Evolutionary conservation across 2,797 vertebrate genomes (phyloP).

Genomic region (Microctenopoma lineatum): DNA sequence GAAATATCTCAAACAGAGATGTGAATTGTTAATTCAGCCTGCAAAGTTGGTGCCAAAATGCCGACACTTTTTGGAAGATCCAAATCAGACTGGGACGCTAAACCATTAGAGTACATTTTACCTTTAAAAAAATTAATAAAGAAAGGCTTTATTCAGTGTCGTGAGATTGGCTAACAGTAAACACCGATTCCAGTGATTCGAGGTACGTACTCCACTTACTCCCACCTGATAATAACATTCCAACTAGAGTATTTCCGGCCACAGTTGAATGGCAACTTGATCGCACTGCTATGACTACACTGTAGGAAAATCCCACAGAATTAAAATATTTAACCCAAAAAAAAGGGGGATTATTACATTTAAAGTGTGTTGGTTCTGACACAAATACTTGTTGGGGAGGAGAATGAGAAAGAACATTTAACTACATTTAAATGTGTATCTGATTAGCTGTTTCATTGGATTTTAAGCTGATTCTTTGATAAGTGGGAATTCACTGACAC

Average conservation of each 20-base stretch:
- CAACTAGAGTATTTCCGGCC: constrained; percentile 48
- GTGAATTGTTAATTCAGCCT: constrained; percentile 79
- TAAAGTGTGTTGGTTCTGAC: neutral
- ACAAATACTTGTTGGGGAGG: constrained; percentile 30
- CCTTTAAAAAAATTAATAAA: constrained; percentile 57
- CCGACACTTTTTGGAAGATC: constrained; percentile 67
- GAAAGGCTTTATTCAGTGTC: constrained; percentile 63
- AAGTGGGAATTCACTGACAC: constrained; percentile 2
- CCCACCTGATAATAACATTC: constrained; percentile 44
- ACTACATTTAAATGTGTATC: too few species aligned
- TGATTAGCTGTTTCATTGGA: neutral
- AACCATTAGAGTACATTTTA: constrained; percentile 61
- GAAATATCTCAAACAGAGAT: constrained; percentile 82
- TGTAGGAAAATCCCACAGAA: constrained; percentile 26
- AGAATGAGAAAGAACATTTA: constrained; percentile 31
- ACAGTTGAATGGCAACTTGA: constrained; percentile 52
- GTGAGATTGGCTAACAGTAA: constrained; percentile 56
- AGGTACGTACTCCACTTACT: constrained; percentile 42
- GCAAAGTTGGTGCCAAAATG: constrained; percentile 64
- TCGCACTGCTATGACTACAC: constrained; percentile 45
- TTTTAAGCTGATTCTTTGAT: constrained; percentile 7
- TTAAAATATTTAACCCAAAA: constrained; percentile 14
- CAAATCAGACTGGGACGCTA: constrained; percentile 63
- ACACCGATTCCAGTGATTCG: constrained; percentile 48
- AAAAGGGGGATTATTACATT: constrained; percentile 5